These are phyloP conservation scores for Montifringilla adamsi DNA, from an alignment of 2,113 vertebrate species.

Conservation along the genomic window DNA sequence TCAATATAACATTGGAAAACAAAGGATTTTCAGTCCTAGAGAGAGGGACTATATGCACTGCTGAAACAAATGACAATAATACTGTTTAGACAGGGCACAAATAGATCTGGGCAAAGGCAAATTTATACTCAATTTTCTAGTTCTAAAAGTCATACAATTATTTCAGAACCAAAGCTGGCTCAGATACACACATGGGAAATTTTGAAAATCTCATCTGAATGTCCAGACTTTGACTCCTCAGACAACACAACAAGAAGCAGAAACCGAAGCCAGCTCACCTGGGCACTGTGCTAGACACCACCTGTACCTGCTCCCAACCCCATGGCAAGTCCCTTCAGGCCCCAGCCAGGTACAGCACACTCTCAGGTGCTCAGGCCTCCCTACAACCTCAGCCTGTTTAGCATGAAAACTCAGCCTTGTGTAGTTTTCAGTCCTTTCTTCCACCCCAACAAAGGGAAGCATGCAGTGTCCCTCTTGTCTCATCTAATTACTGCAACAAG, in stretches of 20 bases:
- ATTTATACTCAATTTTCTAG: neutral
- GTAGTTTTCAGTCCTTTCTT: neutral
- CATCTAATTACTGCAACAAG: neutral
- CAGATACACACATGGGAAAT: neutral
- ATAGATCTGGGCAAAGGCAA: neutral
- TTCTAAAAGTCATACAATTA: neutral
- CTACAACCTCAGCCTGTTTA: neutral
- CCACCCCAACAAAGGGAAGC: neutral
- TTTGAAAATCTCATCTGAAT: neutral
- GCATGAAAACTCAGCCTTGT: rapidly evolving
- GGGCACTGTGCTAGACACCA: neutral
- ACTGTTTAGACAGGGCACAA: neutral
- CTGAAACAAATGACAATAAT: neutral
- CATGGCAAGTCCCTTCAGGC: neutral
- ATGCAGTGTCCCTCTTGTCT: neutral
- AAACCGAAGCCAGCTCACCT: neutral
- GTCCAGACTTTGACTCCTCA: neutral
- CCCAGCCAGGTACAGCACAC: neutral
- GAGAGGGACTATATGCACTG: neutral
- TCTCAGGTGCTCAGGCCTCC: neutral
- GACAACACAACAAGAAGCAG: neutral
- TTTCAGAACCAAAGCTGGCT: neutral
- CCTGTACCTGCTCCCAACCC: neutral
- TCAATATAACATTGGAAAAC: neutral
- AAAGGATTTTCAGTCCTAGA: neutral